Conservation (phyloP, 92 coral and sea anemone species). For the Ricordea florida region DNA sequence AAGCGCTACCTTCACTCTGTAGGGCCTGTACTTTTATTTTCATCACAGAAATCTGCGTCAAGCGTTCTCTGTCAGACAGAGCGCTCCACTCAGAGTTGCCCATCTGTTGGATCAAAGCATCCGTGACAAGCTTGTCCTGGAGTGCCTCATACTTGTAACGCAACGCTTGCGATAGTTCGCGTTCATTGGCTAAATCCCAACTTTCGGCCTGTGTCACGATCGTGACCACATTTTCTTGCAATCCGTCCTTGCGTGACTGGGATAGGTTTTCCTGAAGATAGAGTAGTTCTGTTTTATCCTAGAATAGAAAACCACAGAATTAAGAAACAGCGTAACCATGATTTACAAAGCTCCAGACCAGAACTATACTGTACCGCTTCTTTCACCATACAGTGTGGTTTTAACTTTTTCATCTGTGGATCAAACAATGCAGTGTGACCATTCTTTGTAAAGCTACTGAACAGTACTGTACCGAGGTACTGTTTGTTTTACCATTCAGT, state of each 20-base stretch:
- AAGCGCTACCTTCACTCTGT: slow-evolving; percentile 64
- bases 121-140: slow-evolving; percentile 89
- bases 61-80: slow-evolving; percentile 83
- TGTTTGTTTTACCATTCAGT: no score
- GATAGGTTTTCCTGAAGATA: slow-evolving; percentile 79
- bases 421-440: no score
- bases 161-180: slow-evolving; percentile 88
- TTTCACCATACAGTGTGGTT: no score
- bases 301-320: neutral
- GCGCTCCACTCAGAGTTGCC: slow-evolving; percentile 94
- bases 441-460: no score
- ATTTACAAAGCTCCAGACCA: neutral
- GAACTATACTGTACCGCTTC: no score
- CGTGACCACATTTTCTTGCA: slow-evolving; percentile 67
- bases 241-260: slow-evolving; percentile 59
- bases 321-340: neutral
- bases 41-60: slow-evolving; percentile 80
- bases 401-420: no score
- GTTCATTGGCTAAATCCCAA: slow-evolving; percentile 78
- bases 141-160: slow-evolving; percentile 94
- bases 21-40: slow-evolving; percentile 78
- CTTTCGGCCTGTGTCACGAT: slow-evolving; percentile 82
- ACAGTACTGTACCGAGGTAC: no score
- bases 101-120: slow-evolving; percentile 81
- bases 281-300: slow-evolving; percentile 82